Evolutionary conservation across 1,140 invertebrate species (phyloP), one percentile per base, ranked within the genome.

Genomic region (Eurosta solidaginis): DNA sequence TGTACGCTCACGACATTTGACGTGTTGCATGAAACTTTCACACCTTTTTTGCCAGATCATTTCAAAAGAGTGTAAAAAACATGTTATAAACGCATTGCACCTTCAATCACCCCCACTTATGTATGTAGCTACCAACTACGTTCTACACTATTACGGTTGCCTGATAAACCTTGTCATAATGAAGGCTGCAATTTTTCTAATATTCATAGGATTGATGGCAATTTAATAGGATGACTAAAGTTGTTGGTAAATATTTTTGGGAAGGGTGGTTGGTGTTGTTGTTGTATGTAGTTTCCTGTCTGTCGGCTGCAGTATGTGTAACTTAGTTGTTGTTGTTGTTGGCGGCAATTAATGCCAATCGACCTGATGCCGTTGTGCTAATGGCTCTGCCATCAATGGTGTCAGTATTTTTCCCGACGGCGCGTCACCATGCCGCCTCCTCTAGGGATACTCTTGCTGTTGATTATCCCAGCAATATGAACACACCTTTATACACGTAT

Each of bases 221-320:
- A 68, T 68, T 68, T 68, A 68, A 68, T 68, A 40, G 59, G n/a
- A 68, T 68, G 59, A 68, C 27, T 68, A 68, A 68, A 40, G 59
- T 68, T 68, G 17, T 17, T 59, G 54, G 4, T 59, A n/a, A n/a
- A n/a, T n/a, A n/a, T n/a, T n/a, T n/a, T n/a, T n/a, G n/a, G n/a
- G n/a, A n/a, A n/a, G n/a, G n/a, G n/a, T n/a, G n/a, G n/a, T n/a
- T n/a, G n/a, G n/a, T n/a, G n/a, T n/a, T n/a, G n/a, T n/a, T n/a
- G n/a, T n/a, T n/a, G n/a, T n/a, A n/a, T n/a, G n/a, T n/a, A n/a
- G n/a, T n/a, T n/a, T n/a, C n/a, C n/a, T n/a, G n/a, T n/a, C n/a
- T n/a, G n/a, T n/a, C n/a, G n/a, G n/a, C n/a, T n/a, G n/a, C n/a
- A n/a, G n/a, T n/a, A n/a, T n/a, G n/a, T n/a, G n/a, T n/a, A n/a